Base-by-base conservation (phyloP, 2,888 invertebrate genomes). In the Dastarcus helophoroides region DNA sequence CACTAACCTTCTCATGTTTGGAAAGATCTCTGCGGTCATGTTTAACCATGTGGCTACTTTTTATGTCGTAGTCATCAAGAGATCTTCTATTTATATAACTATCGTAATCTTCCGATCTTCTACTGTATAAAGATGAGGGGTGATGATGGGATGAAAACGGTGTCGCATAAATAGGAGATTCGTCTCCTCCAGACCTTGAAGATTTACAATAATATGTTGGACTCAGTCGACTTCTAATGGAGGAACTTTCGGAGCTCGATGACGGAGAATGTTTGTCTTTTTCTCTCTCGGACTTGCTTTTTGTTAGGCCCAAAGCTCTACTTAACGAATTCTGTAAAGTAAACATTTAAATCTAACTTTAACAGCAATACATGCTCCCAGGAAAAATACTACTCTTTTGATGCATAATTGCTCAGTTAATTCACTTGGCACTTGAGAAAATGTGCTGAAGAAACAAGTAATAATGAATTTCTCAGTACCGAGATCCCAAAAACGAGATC, bases 301-400 rank as follows among this genome's bases (percentile, higher is more conserved):
- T 70, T 3, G 75, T 57, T 16, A 71, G 54, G 25, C 82, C 81
- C 21, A 82, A 61, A 3, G 80, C 82, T 36, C 80, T 68, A 36
- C 76, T 77, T 56, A 82, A 65, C 26, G 80, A 80, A 38, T 80
- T 80, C 81, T 81, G 64, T n/a, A 58, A 50, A 36, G 32, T 16
- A 31, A 29, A 42, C 15, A 27, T 23, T n/a, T 13, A 14, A 23
- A 25, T 12, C 8, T 22, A 27, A n/a, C n/a, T n/a, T n/a, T n/a
- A n/a, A n/a, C n/a, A n/a, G n/a, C n/a, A n/a, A n/a, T n/a, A n/a
- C n/a, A n/a, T n/a, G n/a, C n/a, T n/a, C n/a, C n/a, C n/a, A n/a
- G n/a, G n/a, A n/a, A n/a, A n/a, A n/a, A n/a, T n/a, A n/a, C n/a
- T n/a, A n/a, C n/a, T n/a, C n/a, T n/a, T n/a, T n/a, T n/a, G n/a